phyloP scores from a whole-genome alignment of 2,113 vertebrate species.

The Mesitornis unicolor region DNA sequence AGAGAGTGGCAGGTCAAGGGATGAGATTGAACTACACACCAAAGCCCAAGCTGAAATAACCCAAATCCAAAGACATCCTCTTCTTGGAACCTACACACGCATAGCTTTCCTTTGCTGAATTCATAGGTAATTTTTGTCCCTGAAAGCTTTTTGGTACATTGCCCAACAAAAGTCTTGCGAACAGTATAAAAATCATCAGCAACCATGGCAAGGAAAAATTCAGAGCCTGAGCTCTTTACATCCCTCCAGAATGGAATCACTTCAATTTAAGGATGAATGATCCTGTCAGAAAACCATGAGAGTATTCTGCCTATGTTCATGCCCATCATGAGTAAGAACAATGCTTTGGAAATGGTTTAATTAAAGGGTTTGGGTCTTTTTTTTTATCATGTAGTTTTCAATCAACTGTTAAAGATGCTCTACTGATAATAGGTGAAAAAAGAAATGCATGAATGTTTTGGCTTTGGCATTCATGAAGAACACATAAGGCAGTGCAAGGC shows the following conservation, averaged over 20 bases:
- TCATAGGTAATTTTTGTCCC: background rate
- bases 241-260: background rate
- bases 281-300: background rate
- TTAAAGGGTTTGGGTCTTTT: background rate
- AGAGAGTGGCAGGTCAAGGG: background rate
- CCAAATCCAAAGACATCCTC: background rate
- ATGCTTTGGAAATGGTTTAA: background rate
- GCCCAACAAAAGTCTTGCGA: background rate
- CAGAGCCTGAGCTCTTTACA: background rate
- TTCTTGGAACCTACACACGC: background rate
- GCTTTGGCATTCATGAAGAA: background rate
- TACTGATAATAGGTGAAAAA: constrained; percentile 12
- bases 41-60: background rate
- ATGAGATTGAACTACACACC: background rate
- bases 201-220: background rate
- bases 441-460: background rate
- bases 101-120: background rate
- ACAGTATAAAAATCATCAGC: background rate
- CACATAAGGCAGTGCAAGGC: background rate
- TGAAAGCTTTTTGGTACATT: background rate
- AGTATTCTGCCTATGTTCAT: background rate
- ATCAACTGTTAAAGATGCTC: background rate
- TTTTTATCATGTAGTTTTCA: background rate
- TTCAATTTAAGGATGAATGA: background rate
- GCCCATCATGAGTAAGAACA: background rate